Percentiles rank a stretch among this genome's conserved stretches.
These are phyloP conservation scores for Dendrolimus punctatus DNA, from an alignment of 1,140 invertebrate genomes.

Conservation along the genomic window DNA sequence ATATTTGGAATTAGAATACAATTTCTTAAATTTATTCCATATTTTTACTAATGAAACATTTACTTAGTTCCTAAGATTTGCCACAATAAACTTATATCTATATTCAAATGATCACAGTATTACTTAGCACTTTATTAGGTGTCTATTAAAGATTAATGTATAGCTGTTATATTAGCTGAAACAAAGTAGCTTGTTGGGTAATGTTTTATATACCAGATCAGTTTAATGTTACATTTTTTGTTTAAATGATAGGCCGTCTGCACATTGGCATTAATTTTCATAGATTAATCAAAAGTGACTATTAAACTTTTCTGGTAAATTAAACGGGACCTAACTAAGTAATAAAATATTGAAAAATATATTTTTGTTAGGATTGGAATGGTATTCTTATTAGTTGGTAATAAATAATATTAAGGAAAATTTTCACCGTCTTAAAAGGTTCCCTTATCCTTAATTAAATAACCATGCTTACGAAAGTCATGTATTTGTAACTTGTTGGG, in stretches of 20 bases:
- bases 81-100: constrained; percentile 22
- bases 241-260: no score
- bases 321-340: constrained; percentile 4
- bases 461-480: constrained; percentile 35
- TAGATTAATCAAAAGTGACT: background rate
- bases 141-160: constrained; percentile 35
- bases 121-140: constrained; percentile 28
- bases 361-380: constrained; percentile 58
- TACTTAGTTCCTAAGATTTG: constrained; percentile 12
- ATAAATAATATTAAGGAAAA: constrained; percentile 1
- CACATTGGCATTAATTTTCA: no score
- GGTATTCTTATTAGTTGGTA: constrained; percentile 22
- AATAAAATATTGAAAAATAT: constrained; percentile 29
- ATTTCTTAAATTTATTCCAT: no score
- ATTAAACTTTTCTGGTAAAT: background rate
- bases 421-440: no score
- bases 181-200: no score
- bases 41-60: no score
- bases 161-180: constrained; percentile 23
- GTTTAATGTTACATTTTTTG: no score
- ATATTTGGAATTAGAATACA: background rate
- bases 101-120: constrained; percentile 31
- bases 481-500: constrained; percentile 52
- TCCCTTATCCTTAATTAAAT: no score
- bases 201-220: no score